Evolutionary conservation across 2,888 invertebrate genomes (phyloP).

Genomic region (Cantharis rustica): DNA sequence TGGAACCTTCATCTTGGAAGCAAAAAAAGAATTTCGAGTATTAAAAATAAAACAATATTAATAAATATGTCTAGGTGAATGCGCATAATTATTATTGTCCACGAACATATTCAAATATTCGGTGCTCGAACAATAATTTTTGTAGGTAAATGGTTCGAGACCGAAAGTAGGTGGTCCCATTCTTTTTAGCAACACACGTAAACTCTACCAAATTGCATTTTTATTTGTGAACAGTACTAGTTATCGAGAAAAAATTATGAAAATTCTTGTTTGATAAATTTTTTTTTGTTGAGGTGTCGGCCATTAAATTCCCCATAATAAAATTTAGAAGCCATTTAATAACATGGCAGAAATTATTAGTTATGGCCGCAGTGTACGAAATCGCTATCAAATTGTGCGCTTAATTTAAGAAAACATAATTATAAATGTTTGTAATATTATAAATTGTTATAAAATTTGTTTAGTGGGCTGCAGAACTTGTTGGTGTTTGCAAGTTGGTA

Average conservation of each 20-base stretch:
- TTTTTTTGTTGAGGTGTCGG: conserved; percentile 13
- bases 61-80: background rate
- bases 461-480: background rate
- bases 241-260: background rate
- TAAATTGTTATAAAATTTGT: background rate
- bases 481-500: background rate
- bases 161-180: too few species aligned
- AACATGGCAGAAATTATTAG: conserved; percentile 50
- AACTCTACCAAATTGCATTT: too few species aligned
- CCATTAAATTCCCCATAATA: conserved; percentile 34
- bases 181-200: too few species aligned
- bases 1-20: conserved; percentile 78
- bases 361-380: conserved; percentile 47
- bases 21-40: background rate
- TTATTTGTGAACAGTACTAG: too few species aligned
- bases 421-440: background rate
- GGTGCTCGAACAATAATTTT: too few species aligned
- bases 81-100: too few species aligned
- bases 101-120: too few species aligned
- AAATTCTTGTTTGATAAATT: background rate
- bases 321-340: conserved; percentile 48
- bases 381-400: conserved; percentile 35
- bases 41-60: background rate
- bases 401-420: background rate
- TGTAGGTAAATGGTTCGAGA: too few species aligned